Evolutionary conservation across 2,113 vertebrate genomes (phyloP), one percentile per base, ranked within the genome.

Genomic region (Trichomycterus rosablanca): DNA sequence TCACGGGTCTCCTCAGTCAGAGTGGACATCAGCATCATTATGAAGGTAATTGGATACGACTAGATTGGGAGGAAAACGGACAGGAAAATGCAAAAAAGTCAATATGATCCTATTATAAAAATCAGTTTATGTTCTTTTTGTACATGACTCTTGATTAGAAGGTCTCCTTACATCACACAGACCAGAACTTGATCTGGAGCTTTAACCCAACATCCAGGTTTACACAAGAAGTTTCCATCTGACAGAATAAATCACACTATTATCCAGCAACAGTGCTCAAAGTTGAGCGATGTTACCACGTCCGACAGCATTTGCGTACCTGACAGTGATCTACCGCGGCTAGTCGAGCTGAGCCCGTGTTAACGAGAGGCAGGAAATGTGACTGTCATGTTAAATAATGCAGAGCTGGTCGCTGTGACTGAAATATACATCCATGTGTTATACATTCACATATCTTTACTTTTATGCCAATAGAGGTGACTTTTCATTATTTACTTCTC

Each of bases 211-310:
- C 59, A 48, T 63, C 72, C 51, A 59, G 65, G 66, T 83, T 79
- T 77, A 75, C 75, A 79, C 67, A 76, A 74, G 79, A 75, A 74
- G 75, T 53, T 57, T n/a, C 68, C 74, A 61, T 63, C 71, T 56
- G 59, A 72, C 70, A 32, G 37, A 72, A 80, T 79, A 71, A 77
- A 79, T 83, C 63, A 66, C 53, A 22, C 74, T 67, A 78, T 83
- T 80, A 80, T 46, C 66, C 37, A 50, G 7, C 40, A 72, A 78
- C 77, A 71, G 55, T 26, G 14, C 35, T 60, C 55, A 32, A 22
- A 45, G 39, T 22, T 19, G 39, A 10, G 39, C 7, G 4, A 39
- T 56, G 44, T 24, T 64, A 15, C 32, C 5, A 7, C 51, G 59
- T 72, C 71, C 16, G 50, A 72, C 71, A 64, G 40, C 37, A 24